Evolutionary conservation across 2,797 vertebrate species (phyloP).

Genomic region (Ptychobarbus kaznakovi): DNA sequence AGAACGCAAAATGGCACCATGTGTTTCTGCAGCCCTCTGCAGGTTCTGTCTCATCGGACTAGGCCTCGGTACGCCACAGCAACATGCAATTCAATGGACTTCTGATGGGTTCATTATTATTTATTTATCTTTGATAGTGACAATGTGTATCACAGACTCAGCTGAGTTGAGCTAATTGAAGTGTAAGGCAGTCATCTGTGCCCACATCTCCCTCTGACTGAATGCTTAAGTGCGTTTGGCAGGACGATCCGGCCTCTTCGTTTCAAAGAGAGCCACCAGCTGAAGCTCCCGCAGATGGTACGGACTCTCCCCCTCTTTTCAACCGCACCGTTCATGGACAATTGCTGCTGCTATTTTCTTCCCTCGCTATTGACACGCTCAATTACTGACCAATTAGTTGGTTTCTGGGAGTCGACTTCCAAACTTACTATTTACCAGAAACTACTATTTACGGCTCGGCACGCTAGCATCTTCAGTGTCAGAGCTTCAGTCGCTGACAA

Average conservation of each 20-base stretch:
- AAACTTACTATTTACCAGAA: slow-evolving; percentile 49
- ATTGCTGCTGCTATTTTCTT: slow-evolving; percentile 58
- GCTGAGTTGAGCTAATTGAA: slow-evolving; percentile 33
- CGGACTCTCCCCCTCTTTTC: slow-evolving; percentile 42
- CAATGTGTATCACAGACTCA: slow-evolving; percentile 25
- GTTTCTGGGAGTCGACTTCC: slow-evolving; percentile 40
- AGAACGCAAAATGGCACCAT: slow-evolving; percentile 58
- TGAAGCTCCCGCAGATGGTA: slow-evolving; percentile 53
- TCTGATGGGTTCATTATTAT: slow-evolving; percentile 16
- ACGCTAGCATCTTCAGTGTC: slow-evolving; percentile 21
- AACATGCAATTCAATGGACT: slow-evolving; percentile 2
- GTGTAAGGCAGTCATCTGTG: slow-evolving; percentile 51
- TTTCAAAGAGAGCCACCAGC: slow-evolving; percentile 39
- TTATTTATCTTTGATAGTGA: slow-evolving; percentile 27
- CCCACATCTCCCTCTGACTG: slow-evolving; percentile 31
- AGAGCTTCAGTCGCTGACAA: slow-evolving; percentile 33
- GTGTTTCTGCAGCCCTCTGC: slow-evolving; percentile 51
- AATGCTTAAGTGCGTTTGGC: slow-evolving; percentile 48
- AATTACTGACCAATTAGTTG: slow-evolving; percentile 57
- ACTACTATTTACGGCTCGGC: slow-evolving; percentile 36
- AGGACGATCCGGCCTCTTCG: slow-evolving; percentile 28
- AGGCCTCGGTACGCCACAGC: not conserved
- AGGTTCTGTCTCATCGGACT: slow-evolving; percentile 4
- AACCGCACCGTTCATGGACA: slow-evolving; percentile 44
- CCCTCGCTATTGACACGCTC: slow-evolving; percentile 45